phyloP scores from a whole-genome alignment of 64 coral and sea anemone genomes.

The Catalaphyllia jardinei region DNA sequence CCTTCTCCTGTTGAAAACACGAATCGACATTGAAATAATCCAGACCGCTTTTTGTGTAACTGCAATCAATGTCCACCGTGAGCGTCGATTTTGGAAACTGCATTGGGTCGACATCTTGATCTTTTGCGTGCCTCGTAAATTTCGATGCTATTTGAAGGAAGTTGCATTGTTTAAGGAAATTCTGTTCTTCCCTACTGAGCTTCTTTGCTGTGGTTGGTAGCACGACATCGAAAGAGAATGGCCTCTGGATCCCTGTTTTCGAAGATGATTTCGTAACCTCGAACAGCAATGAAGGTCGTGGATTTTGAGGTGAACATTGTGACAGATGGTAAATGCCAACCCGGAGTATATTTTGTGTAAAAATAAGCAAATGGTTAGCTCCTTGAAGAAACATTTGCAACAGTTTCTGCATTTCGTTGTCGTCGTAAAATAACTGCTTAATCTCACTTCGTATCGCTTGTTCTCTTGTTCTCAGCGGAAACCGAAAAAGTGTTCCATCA shows the following conservation, averaged over 20 bases:
- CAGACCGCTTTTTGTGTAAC: constrained; percentile 21
- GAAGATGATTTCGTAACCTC: constrained; percentile 34
- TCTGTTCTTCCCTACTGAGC: constrained; percentile 30
- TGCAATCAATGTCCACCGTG: constrained; percentile 10
- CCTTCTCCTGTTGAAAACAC: background rate
- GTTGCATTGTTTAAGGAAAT: constrained; percentile 62
- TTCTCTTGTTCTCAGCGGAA: constrained; percentile 69
- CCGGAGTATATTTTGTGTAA: constrained; percentile 71
- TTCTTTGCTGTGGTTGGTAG: constrained; percentile 32
- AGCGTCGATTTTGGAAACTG: constrained; percentile 23
- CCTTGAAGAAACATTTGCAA: constrained; percentile 49
- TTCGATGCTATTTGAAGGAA: constrained; percentile 59
- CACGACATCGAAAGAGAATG: background rate
- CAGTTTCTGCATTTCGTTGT: constrained; percentile 39
- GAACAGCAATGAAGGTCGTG: constrained; percentile 37
- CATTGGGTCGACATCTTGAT: background rate
- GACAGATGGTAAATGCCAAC: constrained; percentile 53
- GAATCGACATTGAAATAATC: background rate
- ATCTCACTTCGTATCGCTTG: constrained; percentile 71
- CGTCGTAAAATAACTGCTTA: constrained; percentile 54
- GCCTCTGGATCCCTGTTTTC: background rate
- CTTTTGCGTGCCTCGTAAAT: background rate
- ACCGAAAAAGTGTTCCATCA: constrained; percentile 76
- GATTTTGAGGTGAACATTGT: background rate
- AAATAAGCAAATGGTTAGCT: constrained; percentile 61